Evolutionary conservation across 2,113 vertebrate species (phyloP).

Genomic region (Campylomormyrus numenius): DNA sequence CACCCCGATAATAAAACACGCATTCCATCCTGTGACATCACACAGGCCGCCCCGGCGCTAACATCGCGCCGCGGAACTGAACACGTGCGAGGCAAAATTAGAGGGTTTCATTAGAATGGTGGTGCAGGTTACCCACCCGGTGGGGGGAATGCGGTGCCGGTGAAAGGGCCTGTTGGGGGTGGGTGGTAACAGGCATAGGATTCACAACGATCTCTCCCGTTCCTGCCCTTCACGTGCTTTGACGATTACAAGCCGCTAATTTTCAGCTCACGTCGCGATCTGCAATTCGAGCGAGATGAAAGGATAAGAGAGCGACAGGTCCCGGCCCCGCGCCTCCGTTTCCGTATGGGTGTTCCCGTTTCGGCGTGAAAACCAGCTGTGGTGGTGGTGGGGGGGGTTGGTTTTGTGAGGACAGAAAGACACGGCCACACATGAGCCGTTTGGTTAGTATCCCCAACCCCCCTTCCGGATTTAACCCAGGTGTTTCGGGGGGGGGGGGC

Average conservation of each 20-base stretch:
- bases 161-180: not conserved
- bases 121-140: not conserved
- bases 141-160: not conserved
- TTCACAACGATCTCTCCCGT: not conserved
- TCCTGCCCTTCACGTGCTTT: not conserved
- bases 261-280: not conserved
- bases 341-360: not conserved
- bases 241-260: not conserved
- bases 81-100: not conserved
- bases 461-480: not conserved
- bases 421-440: constrained; percentile 1
- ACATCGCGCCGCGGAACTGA: not conserved
- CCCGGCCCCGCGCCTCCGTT: not conserved
- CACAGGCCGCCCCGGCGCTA: not conserved
- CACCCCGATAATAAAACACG: not conserved
- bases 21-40: not conserved
- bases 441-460: not conserved
- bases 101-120: not conserved
- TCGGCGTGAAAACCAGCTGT: constrained; percentile 2
- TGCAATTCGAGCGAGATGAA: not conserved
- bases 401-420: not conserved
- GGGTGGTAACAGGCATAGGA: not conserved
- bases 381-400: not conserved
- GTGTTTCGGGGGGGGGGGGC: not conserved
- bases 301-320: not conserved